Evolutionary conservation across 2,797 vertebrate species (phyloP), one percentile per base, ranked within the genome.

Genomic region (Sciurus vulgaris): DNA sequence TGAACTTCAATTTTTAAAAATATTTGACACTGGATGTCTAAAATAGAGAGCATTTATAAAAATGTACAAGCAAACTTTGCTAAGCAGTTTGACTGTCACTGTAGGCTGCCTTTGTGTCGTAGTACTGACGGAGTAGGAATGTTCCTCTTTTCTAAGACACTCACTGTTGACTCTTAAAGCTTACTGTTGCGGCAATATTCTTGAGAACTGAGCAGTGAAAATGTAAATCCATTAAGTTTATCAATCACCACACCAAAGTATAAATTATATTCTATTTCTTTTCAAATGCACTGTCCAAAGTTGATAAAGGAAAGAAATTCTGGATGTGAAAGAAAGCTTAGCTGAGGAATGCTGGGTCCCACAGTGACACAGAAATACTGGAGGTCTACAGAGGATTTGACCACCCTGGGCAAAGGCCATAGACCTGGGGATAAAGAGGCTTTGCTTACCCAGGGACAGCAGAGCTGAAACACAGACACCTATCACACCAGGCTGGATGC

Each of bases 1-100:
- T 35, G 65, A 74, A 73, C 22, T 24, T 84, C 70, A 38, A 28
- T 26, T 93, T 92, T 78, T 41, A 41, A 94, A 38, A 78, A 69
- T 54, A 87, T n/a, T 26, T 69, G 54, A 26, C 33, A 24, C 38
- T 38, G 33, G 44, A 12, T 69, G 79, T 92, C 74, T 33, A 44
- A 85, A 41, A 63, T 15, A 35, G 61, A 95, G 24, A 72, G n/a
- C 33, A 59, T 61, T 49, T 65, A 5, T 81, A 72, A 86, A 91
- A 89, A 47, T 33, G 22, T 51, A 33, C 38, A 84, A 56, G 56
- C 22, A 93, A 88, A 91, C 41, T n/a, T 70, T 33, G 65, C 28
- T 65, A 4, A 51, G 44, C 14, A 70, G 35, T 69, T 41, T 41
- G 22, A 38, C n/a, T 22, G 15, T 86, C 69, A 41, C 0, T 15